Evolutionary conservation across 2,797 vertebrate genomes (phyloP).

Genomic region (Sebastes nivosus): DNA sequence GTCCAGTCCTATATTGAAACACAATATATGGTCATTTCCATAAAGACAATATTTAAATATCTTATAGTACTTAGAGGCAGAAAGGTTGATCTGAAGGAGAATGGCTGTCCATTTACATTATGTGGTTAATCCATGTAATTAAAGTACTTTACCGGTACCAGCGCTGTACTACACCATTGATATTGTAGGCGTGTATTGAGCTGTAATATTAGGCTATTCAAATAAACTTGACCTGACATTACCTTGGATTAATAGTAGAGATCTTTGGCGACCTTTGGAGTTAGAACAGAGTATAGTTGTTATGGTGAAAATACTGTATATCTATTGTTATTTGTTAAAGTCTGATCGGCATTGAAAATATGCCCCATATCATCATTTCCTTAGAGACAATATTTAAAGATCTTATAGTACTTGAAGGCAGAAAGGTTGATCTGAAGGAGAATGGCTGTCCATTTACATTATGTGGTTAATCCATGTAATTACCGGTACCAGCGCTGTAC

Average conservation of each 20-base stretch:
- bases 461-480: conserved; percentile 12
- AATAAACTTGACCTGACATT: background rate
- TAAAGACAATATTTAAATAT: background rate
- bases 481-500: conserved; percentile 12
- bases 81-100: background rate
- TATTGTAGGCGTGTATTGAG: background rate
- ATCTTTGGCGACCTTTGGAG: background rate
- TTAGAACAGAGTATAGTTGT: background rate
- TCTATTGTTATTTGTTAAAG: background rate
- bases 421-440: background rate
- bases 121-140: conserved; percentile 15
- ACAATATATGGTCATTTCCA: background rate
- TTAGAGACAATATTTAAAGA: background rate
- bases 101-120: conserved; percentile 5
- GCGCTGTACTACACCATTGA: background rate
- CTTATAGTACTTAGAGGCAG: background rate
- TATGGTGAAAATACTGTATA: background rate
- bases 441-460: conserved; percentile 7
- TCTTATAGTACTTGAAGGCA: background rate
- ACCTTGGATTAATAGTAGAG: background rate
- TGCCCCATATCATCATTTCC: background rate
- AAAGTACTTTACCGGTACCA: background rate
- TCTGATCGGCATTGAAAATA: too few relatives aligned
- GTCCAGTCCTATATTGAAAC: too few relatives aligned
- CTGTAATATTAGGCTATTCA: background rate